Evolutionary conservation across 2,888 invertebrate species (phyloP).

Genomic region (Yponomeuta cagnagella): DNA sequence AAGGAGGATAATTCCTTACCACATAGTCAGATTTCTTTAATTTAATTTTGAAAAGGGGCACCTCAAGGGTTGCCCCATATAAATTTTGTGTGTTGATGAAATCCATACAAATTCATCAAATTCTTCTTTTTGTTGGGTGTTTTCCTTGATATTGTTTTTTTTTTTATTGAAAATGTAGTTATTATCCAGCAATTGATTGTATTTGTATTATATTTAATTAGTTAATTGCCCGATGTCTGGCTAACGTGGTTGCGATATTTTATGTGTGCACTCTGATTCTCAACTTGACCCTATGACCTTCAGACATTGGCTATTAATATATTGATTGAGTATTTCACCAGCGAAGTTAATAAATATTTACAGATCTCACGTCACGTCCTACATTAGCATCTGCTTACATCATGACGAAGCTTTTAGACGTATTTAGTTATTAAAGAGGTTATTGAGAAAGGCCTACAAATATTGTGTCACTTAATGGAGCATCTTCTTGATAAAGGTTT

Average conservation of each 20-base stretch:
- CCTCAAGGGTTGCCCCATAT: no score
- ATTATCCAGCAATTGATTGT: not conserved
- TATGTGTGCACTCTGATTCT: not conserved
- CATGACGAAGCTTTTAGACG: not conserved
- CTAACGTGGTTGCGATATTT: not conserved
- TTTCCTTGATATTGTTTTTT: no score
- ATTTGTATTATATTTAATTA: not conserved
- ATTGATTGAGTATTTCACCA: not conserved
- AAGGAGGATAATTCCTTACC: not conserved
- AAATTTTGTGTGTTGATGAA: no score
- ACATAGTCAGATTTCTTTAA: no score
- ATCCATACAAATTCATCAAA: no score
- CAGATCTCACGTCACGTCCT: not conserved
- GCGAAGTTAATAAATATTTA: not conserved
- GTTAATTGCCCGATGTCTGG: not conserved
- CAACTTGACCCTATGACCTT: not conserved
- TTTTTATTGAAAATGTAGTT: not conserved
- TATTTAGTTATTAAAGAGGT: not conserved
- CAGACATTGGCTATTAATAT: not conserved
- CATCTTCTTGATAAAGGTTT: not conserved
- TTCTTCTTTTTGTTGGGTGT: no score
- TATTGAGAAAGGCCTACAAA: not conserved
- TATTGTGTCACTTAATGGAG: not conserved
- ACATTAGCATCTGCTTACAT: not conserved
- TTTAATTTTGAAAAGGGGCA: no score